A percentile compares a stretch with the other conserved stretches of the same genome.
Conservation (phyloP, 2,113 vertebrate genomes). For the Dasypus novemcinctus region DNA sequence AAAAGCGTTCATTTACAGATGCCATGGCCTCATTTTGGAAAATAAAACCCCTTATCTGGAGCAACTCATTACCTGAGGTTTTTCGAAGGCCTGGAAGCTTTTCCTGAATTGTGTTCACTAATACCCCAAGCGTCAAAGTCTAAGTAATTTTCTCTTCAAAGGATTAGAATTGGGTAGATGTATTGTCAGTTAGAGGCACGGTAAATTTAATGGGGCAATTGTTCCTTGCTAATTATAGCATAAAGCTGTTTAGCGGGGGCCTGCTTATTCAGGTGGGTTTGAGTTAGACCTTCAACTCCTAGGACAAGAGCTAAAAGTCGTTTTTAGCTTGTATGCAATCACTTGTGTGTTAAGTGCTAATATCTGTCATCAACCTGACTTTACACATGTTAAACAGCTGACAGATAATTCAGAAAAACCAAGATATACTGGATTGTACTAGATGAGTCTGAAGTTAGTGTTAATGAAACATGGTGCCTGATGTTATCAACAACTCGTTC, state of each 20-base stretch:
- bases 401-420: conserved; percentile 59
- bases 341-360: conserved; percentile 73
- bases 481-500: not conserved
- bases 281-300: conserved; percentile 59
- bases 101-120: not conserved
- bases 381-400: conserved; percentile 76
- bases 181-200: conserved; percentile 7
- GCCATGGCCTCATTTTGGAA: not conserved
- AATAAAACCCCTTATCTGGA: not conserved
- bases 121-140: not conserved
- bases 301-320: conserved; percentile 22
- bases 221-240: conserved; percentile 58
- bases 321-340: conserved; percentile 68
- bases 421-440: conserved; percentile 79
- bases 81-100: not conserved
- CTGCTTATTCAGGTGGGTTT: conserved; percentile 24
- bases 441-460: conserved; percentile 54
- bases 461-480: not conserved
- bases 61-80: not conserved
- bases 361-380: conserved; percentile 74
- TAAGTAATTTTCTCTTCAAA: not conserved
- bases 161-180: not conserved
- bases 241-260: conserved; percentile 53
- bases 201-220: not conserved
- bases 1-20: not conserved